Base-by-base conservation (phyloP, 2,797 vertebrate genomes). In the Neostethus bicornis region DNA sequence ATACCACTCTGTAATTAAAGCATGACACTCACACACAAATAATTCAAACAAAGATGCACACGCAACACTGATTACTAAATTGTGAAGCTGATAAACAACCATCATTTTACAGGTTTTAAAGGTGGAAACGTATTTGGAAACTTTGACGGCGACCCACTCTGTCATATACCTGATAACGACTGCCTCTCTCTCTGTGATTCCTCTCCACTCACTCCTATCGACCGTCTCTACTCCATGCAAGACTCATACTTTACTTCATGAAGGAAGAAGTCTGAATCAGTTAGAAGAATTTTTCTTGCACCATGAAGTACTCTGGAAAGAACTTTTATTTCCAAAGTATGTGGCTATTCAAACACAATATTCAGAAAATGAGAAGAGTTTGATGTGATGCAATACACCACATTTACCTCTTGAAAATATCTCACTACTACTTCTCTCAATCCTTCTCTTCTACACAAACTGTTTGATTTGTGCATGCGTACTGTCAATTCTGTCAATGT, bases 191-290 rank as follows among this genome's bases (percentile, higher is more conserved):
- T 92, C 1, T 88, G 88, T 0, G 94, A 95, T 7, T 78, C 91
- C 0, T 93, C 93, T 2, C 81, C 94, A 67, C 94, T 96, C 59
- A 98, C 96, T 61, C 97, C 97, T 21, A 99, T 99, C 1, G 97
- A 98, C 80, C 93, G 94, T 55, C 93, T 99, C 60, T 98, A 96
- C 88, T 99, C 97, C 75, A 99, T 99, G 97, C 97, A 99, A 86
- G 96, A 93, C 88, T 97, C 96, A 11, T 99, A 99, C 90, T 99
- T 99, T 78, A 92, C 97, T 54, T 96, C 96, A 66, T 98, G 94
- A 97, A 83, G 17, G 12, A 46, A 56, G 5, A 59, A 50, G 12
- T 47, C n/a, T 3, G 49, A 51, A 41, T 64, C 52, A 49, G 26
- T 24, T 14, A 55, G 44, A 51, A 42, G 23, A 2, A 4, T 42